A percentile compares a stretch with the other conserved stretches of the same genome.
phyloP scores from a whole-genome alignment of 2,888 invertebrate genomes.

The Ferrisia virgata region DNA sequence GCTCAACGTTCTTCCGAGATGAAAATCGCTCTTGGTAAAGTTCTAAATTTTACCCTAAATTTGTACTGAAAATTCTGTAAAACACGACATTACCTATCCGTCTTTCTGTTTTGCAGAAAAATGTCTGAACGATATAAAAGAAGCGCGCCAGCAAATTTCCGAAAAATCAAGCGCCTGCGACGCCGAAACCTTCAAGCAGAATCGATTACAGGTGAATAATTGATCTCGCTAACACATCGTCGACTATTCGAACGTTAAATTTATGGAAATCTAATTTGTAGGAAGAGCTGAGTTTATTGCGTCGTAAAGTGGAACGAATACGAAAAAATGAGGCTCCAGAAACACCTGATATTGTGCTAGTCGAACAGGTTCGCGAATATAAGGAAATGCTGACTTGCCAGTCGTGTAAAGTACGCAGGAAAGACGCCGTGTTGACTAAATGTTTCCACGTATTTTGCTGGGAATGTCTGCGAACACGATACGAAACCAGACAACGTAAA shows the following conservation, averaged over 20 bases:
- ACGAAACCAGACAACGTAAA: constrained; percentile 96
- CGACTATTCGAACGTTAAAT: neutral
- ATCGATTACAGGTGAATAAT: constrained; percentile 72
- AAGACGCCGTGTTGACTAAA: constrained; percentile 97
- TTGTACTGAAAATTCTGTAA: too few species aligned
- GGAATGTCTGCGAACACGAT: constrained; percentile 95
- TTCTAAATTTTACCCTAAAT: neutral
- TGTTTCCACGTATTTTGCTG: constrained; percentile 99
- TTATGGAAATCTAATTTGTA: constrained; percentile 51
- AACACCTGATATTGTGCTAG: constrained; percentile 93
- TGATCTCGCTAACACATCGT: neutral
- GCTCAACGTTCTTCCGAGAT: constrained; percentile 96
- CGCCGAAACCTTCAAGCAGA: constrained; percentile 94
- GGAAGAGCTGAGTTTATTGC: constrained; percentile 89
- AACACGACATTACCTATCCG: too few species aligned
- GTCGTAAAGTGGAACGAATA: constrained; percentile 91
- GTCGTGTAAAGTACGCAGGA: constrained; percentile 95
- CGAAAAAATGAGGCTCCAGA: constrained; percentile 96
- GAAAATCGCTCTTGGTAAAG: constrained; percentile 81
- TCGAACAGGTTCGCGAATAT: constrained; percentile 95
- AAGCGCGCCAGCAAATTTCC: constrained; percentile 91
- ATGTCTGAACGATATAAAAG: constrained; percentile 96
- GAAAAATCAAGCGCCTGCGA: constrained; percentile 95
- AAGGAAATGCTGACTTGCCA: constrained; percentile 98
- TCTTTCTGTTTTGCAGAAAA: constrained; percentile 65